A percentile compares a stretch with the other conserved stretches of the same genome.
phyloP scores from a whole-genome alignment of 2,113 vertebrate species.

The Xenus cinereus region DNA sequence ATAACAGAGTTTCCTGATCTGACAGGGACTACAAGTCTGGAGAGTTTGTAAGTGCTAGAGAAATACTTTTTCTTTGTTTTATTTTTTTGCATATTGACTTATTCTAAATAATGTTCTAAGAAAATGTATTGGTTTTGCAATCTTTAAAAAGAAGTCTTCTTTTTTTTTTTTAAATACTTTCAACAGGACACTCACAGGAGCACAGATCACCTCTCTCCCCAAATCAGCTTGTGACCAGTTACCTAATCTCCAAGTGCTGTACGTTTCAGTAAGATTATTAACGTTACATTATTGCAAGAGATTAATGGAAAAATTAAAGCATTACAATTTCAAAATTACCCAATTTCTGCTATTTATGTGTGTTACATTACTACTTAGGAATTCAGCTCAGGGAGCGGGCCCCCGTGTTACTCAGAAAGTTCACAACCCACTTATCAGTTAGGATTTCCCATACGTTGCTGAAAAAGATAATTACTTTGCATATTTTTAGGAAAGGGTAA shows the following conservation, averaged over 20 bases:
- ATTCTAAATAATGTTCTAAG: background rate
- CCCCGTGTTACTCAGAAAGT: background rate
- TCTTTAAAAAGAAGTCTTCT: background rate
- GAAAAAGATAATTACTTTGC: background rate
- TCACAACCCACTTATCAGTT: background rate
- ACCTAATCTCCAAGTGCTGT: constrained; percentile 91
- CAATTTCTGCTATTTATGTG: background rate
- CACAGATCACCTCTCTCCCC: constrained; percentile 87
- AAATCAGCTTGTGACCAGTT: constrained; percentile 84
- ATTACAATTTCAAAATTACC: background rate
- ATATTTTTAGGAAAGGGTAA: background rate
- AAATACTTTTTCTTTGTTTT: background rate
- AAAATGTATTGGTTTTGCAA: background rate
- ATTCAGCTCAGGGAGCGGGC: background rate
- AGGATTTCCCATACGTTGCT: background rate
- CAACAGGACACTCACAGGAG: constrained; percentile 89
- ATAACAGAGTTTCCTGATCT: constrained; percentile 92
- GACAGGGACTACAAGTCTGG: constrained; percentile 87
- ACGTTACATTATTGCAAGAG: background rate
- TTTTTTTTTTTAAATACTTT: constrained; percentile 49
- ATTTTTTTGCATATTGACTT: background rate
- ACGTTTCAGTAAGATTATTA: constrained; percentile 72
- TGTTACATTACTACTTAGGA: background rate
- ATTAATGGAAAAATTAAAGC: background rate
- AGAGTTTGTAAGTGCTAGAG: constrained; percentile 86